phyloP scores from a whole-genome alignment of 2,113 vertebrate species.

The Oncorhynchus clarkii region DNA sequence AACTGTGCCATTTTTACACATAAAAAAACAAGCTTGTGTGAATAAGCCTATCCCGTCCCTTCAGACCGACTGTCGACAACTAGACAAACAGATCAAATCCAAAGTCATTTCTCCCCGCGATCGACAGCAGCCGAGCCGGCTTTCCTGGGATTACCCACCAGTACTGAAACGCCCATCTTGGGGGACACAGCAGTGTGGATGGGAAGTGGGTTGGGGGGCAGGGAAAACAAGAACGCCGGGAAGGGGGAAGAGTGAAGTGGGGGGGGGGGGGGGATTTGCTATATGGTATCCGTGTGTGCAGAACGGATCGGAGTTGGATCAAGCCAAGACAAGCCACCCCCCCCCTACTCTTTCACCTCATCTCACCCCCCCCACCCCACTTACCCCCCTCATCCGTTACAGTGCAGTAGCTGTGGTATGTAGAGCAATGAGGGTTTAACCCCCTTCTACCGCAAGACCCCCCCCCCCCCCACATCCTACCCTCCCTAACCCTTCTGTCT shows the following conservation, averaged over 20 bases:
- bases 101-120: conserved; percentile 3
- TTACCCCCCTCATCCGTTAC: conserved; percentile 5
- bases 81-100: conserved; percentile 11
- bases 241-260: too few relatives aligned
- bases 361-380: neutral
- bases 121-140: neutral
- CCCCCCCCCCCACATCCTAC: neutral
- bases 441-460: neutral
- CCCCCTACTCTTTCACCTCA: neutral
- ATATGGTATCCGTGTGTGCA: conserved; percentile 13
- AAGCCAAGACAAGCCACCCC: neutral
- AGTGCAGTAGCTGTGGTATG: conserved; percentile 47
- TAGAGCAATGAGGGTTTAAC: conserved; percentile 68
- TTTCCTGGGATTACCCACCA: conserved; percentile 42
- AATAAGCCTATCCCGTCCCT: too few relatives aligned
- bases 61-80: neutral
- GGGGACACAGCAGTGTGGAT: neutral
- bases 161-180: neutral
- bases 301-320: conserved; percentile 48
- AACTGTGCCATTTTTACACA: too few relatives aligned
- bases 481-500: conserved; percentile 19
- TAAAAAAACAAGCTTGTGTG: neutral
- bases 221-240: too few relatives aligned
- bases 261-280: conserved; percentile 1
- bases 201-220: neutral